Percentiles rank a stretch among this genome's conserved stretches.
Evolutionary conservation across 2,888 invertebrate species (phyloP).

Genomic region (Melinaea menophilus): DNA sequence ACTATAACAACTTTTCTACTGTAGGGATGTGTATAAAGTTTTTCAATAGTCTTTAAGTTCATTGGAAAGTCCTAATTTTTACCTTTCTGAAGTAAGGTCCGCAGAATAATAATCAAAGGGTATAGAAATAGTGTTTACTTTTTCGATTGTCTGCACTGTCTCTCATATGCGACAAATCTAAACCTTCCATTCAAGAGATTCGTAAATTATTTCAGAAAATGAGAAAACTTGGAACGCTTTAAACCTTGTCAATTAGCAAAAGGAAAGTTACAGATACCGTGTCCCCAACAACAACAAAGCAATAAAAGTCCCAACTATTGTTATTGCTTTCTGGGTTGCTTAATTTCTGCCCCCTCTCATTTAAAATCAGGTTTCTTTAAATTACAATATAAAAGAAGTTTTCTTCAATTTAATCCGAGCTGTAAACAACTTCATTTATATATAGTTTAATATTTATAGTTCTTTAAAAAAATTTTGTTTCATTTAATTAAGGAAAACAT

Average conservation of each 20-base stretch:
- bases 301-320: not conserved
- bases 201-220: constrained; percentile 67
- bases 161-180: constrained; percentile 14
- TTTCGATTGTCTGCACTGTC: not conserved
- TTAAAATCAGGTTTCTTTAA: constrained; percentile 9
- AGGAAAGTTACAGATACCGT: constrained; percentile 32
- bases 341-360: constrained; percentile 21
- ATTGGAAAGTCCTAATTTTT: constrained; percentile 48
- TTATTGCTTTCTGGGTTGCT: constrained; percentile 27
- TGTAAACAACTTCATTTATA: not conserved
- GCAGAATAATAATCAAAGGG: constrained; percentile 6
- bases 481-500: not conserved
- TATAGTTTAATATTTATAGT: not conserved
- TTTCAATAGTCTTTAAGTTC: constrained; percentile 62
- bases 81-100: constrained; percentile 19
- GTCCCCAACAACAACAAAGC: constrained; percentile 9
- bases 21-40: constrained; percentile 63
- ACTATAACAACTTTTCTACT: constrained; percentile 23
- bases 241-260: constrained; percentile 62
- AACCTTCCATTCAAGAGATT: constrained; percentile 16
- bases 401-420: not conserved
- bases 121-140: too few relatives aligned
- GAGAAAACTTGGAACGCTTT: constrained; percentile 61
- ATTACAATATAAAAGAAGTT: not conserved
- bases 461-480: too few relatives aligned